phyloP scores from a whole-genome alignment of 2,888 invertebrate genomes.

The Eupithecia exiguata region DNA sequence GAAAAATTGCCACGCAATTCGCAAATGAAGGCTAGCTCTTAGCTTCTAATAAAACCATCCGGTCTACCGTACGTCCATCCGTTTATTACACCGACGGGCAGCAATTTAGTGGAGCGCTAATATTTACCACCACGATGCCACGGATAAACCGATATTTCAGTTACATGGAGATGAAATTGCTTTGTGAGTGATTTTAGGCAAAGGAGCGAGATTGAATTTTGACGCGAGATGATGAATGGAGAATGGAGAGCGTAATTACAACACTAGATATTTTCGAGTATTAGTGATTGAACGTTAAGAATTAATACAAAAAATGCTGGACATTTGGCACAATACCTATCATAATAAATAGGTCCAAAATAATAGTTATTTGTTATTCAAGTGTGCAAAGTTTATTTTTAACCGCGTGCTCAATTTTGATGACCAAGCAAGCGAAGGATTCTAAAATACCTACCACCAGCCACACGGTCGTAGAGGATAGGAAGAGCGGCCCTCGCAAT shows the following conservation, averaged over 20 bases:
- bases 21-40: conserved; percentile 4
- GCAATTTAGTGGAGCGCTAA: conserved; percentile 57
- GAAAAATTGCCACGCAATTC: neutral
- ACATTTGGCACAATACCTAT: too few relatives aligned
- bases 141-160: conserved; percentile 31
- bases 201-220: conserved; percentile 28
- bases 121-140: conserved; percentile 48
- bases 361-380: too few relatives aligned
- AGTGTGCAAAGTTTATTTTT: too few relatives aligned
- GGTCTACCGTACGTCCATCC: conserved; percentile 21
- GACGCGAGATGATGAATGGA: conserved; percentile 17
- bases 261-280: neutral
- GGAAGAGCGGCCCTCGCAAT: too few relatives aligned
- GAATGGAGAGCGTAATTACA: conserved; percentile 15
- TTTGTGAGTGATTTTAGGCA: conserved; percentile 29
- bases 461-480: too few relatives aligned
- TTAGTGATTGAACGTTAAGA: neutral
- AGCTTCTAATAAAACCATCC: conserved; percentile 18
- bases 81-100: conserved; percentile 40
- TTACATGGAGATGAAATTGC: conserved; percentile 28
- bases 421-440: too few relatives aligned
- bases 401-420: too few relatives aligned
- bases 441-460: too few relatives aligned
- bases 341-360: too few relatives aligned
- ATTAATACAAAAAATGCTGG: neutral